Percentiles rank a stretch among this genome's conserved stretches.
Conservation (phyloP, 1,140 invertebrate species). For the Pseudomyrmex concolor region DNA sequence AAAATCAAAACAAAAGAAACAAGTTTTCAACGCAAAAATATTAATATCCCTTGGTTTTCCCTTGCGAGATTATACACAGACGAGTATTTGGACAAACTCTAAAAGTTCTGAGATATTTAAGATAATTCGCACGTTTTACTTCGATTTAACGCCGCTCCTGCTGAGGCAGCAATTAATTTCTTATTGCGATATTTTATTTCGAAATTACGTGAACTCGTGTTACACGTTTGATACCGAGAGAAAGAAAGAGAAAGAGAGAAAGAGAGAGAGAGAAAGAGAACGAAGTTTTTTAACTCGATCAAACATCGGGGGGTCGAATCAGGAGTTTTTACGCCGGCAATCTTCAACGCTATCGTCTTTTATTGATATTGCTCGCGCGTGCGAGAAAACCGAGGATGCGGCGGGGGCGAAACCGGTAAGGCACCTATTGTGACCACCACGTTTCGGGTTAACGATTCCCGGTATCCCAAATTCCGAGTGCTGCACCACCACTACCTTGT, state of each 20-base stretch:
- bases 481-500: not conserved
- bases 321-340: constrained; percentile 49
- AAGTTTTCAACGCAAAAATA: no score
- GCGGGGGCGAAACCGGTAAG: constrained; percentile 43
- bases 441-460: constrained; percentile 70
- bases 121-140: no score
- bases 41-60: no score
- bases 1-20: no score
- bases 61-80: no score
- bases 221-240: not conserved
- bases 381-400: constrained; percentile 9
- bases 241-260: constrained; percentile 8
- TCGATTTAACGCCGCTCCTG: no score
- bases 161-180: no score
- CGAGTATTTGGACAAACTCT: no score
- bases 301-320: constrained; percentile 23
- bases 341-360: constrained; percentile 52
- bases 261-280: constrained; percentile 7
- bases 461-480: constrained; percentile 75
- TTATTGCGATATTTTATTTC: no score
- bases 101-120: no score
- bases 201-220: no score
- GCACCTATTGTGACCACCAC: constrained; percentile 34
- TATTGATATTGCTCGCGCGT: constrained; percentile 26
- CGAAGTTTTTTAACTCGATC: constrained; percentile 30